phyloP scores from a whole-genome alignment of 2,797 vertebrate genomes.

The Okamejei kenojei region DNA sequence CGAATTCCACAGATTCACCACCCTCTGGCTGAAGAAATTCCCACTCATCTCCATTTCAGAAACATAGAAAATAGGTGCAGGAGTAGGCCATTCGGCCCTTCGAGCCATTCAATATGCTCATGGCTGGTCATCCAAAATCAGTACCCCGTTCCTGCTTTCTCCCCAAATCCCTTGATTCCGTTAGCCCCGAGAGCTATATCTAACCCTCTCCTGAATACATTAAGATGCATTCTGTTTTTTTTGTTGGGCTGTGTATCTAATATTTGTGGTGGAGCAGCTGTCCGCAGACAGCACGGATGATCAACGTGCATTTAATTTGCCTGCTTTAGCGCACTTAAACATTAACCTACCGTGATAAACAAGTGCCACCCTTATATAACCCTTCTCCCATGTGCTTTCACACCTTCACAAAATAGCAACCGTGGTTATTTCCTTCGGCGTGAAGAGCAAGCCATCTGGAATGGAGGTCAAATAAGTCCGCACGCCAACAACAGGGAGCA shows the following conservation, averaged over 20 bases:
- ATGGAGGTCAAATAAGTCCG: background rate
- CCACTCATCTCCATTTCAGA: no score
- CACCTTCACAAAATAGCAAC: conserved; percentile 14
- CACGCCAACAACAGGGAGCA: background rate
- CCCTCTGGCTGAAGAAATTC: no score
- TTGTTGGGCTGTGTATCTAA: background rate
- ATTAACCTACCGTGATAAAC: background rate
- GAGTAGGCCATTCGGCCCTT: no score
- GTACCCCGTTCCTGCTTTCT: no score
- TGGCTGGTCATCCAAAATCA: no score
- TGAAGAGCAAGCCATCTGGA: background rate
- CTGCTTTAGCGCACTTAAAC: background rate
- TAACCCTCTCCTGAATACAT: no score
- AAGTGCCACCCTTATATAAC: conserved; percentile 15
- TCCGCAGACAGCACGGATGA: background rate
- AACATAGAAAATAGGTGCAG: no score
- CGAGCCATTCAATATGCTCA: no score
- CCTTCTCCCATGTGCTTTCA: background rate
- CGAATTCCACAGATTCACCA: no score
- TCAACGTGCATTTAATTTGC: background rate
- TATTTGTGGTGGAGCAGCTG: background rate
- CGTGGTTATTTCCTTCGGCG: background rate
- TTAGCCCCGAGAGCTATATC: no score
- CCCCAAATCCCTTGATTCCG: no score
- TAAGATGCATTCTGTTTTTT: no score